Evolutionary conservation across 2,888 invertebrate species (phyloP).

Genomic region (Anthrax anthrax): DNA sequence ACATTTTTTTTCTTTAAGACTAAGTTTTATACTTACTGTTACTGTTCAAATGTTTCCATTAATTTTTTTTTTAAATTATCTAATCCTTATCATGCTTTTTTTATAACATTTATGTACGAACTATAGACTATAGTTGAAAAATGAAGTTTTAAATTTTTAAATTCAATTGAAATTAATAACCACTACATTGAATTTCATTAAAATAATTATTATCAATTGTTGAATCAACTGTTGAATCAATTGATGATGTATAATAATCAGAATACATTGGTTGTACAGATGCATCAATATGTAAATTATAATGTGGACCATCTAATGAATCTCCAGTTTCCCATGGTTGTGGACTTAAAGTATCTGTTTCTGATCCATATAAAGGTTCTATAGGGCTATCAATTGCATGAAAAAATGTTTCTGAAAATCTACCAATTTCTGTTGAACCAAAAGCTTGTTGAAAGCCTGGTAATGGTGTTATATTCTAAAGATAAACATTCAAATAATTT

Average conservation of each 20-base stretch:
- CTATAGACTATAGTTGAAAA: too few relatives aligned
- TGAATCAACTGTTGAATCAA: conserved; percentile 9
- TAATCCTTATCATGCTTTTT: too few relatives aligned
- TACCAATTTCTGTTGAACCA: conserved; percentile 74
- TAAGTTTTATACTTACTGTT: too few relatives aligned
- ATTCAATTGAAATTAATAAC: too few relatives aligned
- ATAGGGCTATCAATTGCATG: conserved; percentile 22
- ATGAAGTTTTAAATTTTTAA: too few relatives aligned
- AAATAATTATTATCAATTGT: conserved; percentile 15
- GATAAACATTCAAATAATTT: too few relatives aligned
- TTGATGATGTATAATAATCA: conserved; percentile 10
- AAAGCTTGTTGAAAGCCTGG: conserved; percentile 77
- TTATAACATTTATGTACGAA: too few relatives aligned
- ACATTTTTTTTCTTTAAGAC: too few relatives aligned
- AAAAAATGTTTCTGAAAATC: conserved; percentile 56
- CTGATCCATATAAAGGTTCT: conserved; percentile 17
- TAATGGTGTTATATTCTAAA: conserved; percentile 39
- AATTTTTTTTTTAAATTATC: too few relatives aligned
- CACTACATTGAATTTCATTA: conserved; percentile 18
- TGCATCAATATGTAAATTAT: conserved; percentile 18
- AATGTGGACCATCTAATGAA: conserved; percentile 18
- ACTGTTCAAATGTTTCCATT: too few relatives aligned
- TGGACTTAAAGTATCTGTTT: conserved; percentile 17
- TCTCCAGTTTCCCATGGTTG: conserved; percentile 19
- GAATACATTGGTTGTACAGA: conserved; percentile 17